These are phyloP conservation scores for Oceanodroma tethys DNA, from an alignment of 2,113 vertebrate species.

Conservation along the genomic window DNA sequence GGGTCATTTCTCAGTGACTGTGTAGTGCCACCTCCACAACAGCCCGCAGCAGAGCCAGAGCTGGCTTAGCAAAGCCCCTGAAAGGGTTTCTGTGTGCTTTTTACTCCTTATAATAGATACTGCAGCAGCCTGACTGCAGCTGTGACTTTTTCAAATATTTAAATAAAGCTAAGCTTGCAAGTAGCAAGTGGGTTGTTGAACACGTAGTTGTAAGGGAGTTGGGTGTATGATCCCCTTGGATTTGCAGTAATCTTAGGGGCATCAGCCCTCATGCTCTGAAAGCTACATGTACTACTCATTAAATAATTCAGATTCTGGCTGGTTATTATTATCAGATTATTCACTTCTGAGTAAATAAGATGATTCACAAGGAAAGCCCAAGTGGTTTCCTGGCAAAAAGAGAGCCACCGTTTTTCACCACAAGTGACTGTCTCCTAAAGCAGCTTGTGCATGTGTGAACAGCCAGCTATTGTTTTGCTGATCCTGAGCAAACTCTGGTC, in stretches of 20 bases:
- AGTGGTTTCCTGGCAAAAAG: neutral
- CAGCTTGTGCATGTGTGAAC: neutral
- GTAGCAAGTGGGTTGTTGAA: neutral
- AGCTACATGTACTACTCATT: neutral
- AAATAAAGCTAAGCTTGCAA: neutral
- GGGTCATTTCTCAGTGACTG: neutral
- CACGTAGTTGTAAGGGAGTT: neutral
- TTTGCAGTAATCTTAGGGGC: neutral
- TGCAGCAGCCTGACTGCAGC: neutral
- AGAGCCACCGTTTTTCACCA: neutral
- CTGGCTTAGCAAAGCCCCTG: neutral
- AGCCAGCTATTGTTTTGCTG: neutral
- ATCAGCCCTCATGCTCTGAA: neutral
- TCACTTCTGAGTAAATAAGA: neutral
- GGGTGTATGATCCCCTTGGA: too few relatives aligned
- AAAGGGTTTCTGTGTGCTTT: neutral
- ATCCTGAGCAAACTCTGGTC: neutral
- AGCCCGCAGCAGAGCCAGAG: fast-evolving
- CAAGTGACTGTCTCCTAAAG: neutral
- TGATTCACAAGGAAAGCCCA: neutral
- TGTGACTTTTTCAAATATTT: neutral
- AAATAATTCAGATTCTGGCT: neutral
- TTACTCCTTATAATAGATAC: neutral
- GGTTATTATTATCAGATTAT: neutral
- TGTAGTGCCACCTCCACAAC: neutral